Percentiles rank a stretch among this genome's conserved stretches.
Conservation (phyloP, 2,797 vertebrate genomes). For the Miichthys miiuy region DNA sequence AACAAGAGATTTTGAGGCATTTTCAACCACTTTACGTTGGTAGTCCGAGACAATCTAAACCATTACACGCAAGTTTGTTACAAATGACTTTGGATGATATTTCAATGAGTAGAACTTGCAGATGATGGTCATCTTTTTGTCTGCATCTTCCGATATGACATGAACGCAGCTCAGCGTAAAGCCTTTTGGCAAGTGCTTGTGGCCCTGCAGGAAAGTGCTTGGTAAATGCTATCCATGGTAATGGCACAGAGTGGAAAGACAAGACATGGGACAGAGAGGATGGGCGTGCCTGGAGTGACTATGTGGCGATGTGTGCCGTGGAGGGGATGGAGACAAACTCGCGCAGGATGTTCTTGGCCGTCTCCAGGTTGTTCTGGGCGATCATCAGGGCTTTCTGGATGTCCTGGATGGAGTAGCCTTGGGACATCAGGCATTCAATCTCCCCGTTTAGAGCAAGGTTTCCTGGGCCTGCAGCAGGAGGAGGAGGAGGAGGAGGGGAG, state of each 20-base stretch:
- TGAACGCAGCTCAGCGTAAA: constrained; percentile 45
- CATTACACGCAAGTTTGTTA: neutral
- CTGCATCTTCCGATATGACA: neutral
- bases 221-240: constrained; percentile 64
- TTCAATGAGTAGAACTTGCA: neutral
- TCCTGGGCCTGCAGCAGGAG: constrained; percentile 38
- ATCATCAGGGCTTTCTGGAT: constrained; percentile 99
- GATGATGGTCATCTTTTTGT: neutral
- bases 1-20: constrained; percentile 36
- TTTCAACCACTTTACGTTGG: constrained; percentile 2
- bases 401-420: constrained; percentile 99
- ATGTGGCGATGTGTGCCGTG: constrained; percentile 94
- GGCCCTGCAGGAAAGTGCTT: constrained; percentile 68
- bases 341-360: constrained; percentile 97
- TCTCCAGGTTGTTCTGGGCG: constrained; percentile 99
- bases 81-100: constrained; percentile 22
- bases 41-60: neutral
- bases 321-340: constrained; percentile 96
- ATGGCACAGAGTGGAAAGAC: constrained; percentile 69
- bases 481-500: constrained; percentile 14
- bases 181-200: constrained; percentile 29
- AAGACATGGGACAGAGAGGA: neutral
- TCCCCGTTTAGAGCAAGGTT: constrained; percentile 85
- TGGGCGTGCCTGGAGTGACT: constrained; percentile 73
- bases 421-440: constrained; percentile 95